Base-by-base conservation (phyloP, 1,140 invertebrate species). In the Heliconius congener region DNA sequence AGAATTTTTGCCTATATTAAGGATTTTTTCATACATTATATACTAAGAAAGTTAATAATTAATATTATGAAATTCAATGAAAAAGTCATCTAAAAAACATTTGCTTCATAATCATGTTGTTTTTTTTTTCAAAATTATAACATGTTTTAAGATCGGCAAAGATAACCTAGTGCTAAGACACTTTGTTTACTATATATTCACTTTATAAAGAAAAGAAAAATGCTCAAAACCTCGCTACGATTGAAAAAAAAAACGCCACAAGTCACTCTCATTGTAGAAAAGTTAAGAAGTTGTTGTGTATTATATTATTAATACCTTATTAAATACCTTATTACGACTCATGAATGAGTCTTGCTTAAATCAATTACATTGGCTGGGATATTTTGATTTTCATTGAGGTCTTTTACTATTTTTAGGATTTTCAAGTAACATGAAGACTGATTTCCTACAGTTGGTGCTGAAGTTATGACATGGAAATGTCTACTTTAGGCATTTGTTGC, bases 231-330 rank as follows among this genome's bases (percentile, higher is more conserved):
- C 60, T 66, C 60, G 60, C 60, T 66, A 66, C 60, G 23, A 9
- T 27, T 27, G n/a, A n/a, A 52, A 37, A 57, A 30, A 13, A 66
- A 27, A 30, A 66, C 11, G 78, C 80, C 72, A 76, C 79, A 84
- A 79, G 39, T 78, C 79, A 76, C 78, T 57, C 71, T 76, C 39
- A 42, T 75, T 76, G 71, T 71, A 71, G 77, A 81, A 75, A 71
- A 73, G 50, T 75, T 81, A 78, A 81, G 81, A 83, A 75, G 74
- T 84, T 84, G 81, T 82, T 84, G 81, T 81, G 78, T 81, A 81
- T 71, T 66, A 30, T 66, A 66, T 60, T 30, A 66, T 50, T 66
- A 66, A 80, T 73, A 81, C 42, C 66, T 80, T 78, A 82, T 76
- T 27, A 79, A 66, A 80, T 73, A 81, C 42, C 72, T 80, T 78